phyloP scores from a whole-genome alignment of 2,113 vertebrate genomes.

The Harpagus bidentatus region DNA sequence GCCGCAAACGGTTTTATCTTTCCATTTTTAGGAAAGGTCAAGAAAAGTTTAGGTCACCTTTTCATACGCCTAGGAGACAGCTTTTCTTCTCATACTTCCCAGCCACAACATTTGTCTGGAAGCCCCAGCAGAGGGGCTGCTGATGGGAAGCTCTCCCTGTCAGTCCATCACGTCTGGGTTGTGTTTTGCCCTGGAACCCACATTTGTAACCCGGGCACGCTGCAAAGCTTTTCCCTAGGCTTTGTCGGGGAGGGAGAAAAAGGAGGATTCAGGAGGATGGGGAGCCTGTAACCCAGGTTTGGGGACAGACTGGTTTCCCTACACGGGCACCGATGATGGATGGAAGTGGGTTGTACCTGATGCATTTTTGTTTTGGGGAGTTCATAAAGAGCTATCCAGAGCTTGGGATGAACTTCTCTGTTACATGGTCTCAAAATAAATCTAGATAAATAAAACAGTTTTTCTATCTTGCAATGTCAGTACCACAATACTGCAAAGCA shows the following conservation, averaged over 20 bases:
- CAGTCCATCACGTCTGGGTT: neutral
- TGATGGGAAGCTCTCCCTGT: neutral
- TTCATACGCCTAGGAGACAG: neutral
- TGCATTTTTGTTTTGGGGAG: neutral
- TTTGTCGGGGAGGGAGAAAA: neutral
- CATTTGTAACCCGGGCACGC: neutral
- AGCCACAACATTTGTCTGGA: constrained; percentile 11
- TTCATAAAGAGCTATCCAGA: neutral
- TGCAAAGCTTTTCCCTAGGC: neutral
- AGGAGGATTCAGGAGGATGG: neutral
- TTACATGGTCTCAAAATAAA: neutral
- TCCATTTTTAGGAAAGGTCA: constrained; percentile 32
- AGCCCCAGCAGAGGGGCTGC: neutral
- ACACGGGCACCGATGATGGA: neutral
- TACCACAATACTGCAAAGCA: neutral
- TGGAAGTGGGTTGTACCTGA: neutral
- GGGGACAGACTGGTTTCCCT: neutral
- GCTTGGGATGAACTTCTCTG: neutral
- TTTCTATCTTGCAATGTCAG: neutral
- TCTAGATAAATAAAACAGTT: neutral
- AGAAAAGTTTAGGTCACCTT: neutral
- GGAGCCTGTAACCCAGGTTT: neutral
- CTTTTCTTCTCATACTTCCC: neutral
- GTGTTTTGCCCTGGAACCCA: neutral
- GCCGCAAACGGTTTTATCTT: neutral